Conservation (phyloP, 2,113 vertebrate species). For the Amazona vittata region DNA sequence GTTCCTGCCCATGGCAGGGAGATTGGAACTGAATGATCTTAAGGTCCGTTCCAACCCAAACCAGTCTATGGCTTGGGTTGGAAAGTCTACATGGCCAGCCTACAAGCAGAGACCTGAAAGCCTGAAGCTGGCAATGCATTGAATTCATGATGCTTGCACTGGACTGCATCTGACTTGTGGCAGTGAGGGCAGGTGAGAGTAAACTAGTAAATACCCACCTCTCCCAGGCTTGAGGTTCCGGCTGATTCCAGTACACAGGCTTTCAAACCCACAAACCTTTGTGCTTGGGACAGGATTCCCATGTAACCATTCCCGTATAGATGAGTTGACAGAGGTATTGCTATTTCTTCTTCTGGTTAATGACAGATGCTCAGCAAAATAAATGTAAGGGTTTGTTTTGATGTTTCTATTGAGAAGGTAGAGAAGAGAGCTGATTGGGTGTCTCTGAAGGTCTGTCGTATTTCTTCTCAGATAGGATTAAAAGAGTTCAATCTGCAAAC, state of each 20-base stretch:
- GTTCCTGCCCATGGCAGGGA: background rate
- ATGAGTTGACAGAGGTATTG: background rate
- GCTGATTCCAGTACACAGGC: background rate
- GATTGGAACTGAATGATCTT: background rate
- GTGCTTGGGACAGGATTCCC: background rate
- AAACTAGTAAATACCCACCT: background rate
- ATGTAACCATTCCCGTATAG: background rate
- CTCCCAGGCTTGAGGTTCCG: background rate
- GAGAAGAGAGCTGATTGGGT: conserved; percentile 33
- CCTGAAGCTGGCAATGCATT: rapidly evolving
- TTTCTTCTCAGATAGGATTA: conserved; percentile 47
- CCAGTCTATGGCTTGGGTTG: background rate
- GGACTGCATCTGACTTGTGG: background rate
- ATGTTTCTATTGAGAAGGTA: background rate
- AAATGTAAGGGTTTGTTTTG: background rate
- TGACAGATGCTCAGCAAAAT: background rate
- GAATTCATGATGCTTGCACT: rapidly evolving
- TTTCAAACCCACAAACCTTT: background rate
- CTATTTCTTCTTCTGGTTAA: background rate
- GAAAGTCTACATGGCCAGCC: rapidly evolving
- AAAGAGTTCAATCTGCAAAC: conserved; percentile 47
- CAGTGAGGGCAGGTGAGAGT: background rate
- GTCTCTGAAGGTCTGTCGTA: conserved; percentile 41
- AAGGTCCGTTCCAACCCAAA: background rate
- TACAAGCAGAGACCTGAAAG: rapidly evolving